A percentile compares a stretch with the other conserved stretches of the same genome.
Conservation (phyloP, 2,113 vertebrate genomes). For the Oncorhynchus keta region DNA sequence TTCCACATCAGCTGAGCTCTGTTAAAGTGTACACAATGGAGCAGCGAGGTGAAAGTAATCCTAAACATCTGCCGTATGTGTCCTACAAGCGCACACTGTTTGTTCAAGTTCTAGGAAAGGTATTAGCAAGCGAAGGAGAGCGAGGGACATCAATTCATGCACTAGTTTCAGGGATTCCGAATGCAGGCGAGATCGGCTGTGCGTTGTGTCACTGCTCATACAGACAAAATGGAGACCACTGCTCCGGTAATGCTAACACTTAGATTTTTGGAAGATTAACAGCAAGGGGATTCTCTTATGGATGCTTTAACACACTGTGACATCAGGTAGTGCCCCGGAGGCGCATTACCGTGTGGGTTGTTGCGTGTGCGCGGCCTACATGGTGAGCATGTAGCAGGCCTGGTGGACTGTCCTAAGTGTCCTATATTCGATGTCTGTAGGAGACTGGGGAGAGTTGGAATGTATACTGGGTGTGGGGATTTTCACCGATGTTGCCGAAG, state of each 20-base stretch:
- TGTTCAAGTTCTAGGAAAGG: constrained; percentile 70
- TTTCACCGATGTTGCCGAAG: constrained; percentile 48
- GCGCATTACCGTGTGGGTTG: not conserved
- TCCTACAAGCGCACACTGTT: constrained; percentile 70
- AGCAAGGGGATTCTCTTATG: not conserved
- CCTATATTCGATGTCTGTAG: constrained; percentile 14
- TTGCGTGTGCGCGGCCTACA: constrained; percentile 16
- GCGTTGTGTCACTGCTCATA: constrained; percentile 41
- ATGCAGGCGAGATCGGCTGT: constrained; percentile 54
- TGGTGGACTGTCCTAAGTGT: constrained; percentile 20
- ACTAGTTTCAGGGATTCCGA: constrained; percentile 58
- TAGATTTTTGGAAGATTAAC: not conserved
- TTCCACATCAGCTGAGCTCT: constrained; percentile 72
- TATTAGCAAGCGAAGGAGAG: constrained; percentile 53
- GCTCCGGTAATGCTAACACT: constrained; percentile 44
- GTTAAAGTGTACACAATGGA: constrained; percentile 70
- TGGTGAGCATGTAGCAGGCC: constrained; percentile 16
- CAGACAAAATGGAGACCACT: constrained; percentile 60
- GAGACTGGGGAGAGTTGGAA: constrained; percentile 37
- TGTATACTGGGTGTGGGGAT: constrained; percentile 33
- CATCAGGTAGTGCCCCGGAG: not conserved
- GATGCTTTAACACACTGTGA: not conserved
- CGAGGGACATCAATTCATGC: constrained; percentile 62
- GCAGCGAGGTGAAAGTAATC: constrained; percentile 75
- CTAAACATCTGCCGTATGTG: constrained; percentile 73